These are phyloP conservation scores for Balaeniceps rex DNA, from an alignment of 2,113 vertebrate species.

Conservation along the genomic window DNA sequence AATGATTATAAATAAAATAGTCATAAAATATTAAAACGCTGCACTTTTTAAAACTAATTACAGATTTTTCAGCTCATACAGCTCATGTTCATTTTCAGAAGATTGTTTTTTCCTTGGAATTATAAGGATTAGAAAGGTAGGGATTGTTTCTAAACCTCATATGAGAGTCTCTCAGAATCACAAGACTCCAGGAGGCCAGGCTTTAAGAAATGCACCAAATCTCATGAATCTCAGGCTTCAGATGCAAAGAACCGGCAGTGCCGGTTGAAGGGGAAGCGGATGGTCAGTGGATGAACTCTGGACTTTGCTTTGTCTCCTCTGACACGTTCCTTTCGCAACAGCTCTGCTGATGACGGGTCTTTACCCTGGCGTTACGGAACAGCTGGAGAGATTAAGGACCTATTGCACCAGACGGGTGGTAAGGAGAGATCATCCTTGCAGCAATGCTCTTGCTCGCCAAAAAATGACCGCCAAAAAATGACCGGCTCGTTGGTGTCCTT, in stretches of 20 bases:
- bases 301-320: background rate
- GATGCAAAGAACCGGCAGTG: accelerated
- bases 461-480: background rate
- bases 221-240: background rate
- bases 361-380: background rate
- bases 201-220: background rate
- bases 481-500: background rate
- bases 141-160: background rate
- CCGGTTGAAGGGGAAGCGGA: accelerated
- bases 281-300: background rate
- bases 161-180: background rate
- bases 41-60: background rate
- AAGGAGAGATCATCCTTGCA: background rate
- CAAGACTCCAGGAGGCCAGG: background rate
- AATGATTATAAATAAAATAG: background rate
- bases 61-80: background rate
- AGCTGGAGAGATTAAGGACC: background rate
- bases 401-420: background rate
- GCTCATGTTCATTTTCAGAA: background rate
- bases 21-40: background rate
- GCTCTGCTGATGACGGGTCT: background rate
- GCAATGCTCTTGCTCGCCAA: background rate
- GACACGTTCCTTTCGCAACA: background rate
- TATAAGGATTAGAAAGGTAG: background rate
- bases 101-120: background rate